Evolutionary conservation across 2,113 vertebrate species (phyloP), one percentile per base, ranked within the genome.

Genomic region (Manacus vitellinus): DNA sequence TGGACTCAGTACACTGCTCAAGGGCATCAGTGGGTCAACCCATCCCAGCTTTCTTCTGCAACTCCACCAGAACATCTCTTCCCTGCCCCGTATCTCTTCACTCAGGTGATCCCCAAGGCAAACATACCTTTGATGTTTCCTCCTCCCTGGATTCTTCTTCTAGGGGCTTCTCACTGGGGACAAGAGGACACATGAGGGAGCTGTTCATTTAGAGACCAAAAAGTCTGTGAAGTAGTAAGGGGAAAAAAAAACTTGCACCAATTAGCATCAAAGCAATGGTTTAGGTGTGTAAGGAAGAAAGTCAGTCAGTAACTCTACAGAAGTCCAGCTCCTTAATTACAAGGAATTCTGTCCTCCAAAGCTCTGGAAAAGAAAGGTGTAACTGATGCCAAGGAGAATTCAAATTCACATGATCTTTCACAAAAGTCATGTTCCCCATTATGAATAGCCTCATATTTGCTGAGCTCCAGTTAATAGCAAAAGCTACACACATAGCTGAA

Each of bases 11-110:
- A 46, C 28, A 56, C 8, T 0, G 0, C 59, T 47, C 31, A 24
- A 6, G 7, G 5, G 18, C 33, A 46, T 3, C 0, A 44, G 16
- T 2, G 18, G 14, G 14, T n/a, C 41, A 73, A 27, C 3, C 8
- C 39, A 54, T 7, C 33, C 25, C 21, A 75, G 33, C 4, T 67
- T 41, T 23, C 62, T 61, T 44, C 44, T 73, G 21, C 52, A 59
- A 1, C 6, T 49, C 46, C 52, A 33, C 13, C 43, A 81, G 9
- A 35, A 17, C 1, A 1, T 8, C 28, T 55, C 37, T 43, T 51
- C 24, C 27, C 25, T 30, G 31, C 6, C 16, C 25, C 21, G 3
- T 5, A 2, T 28, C 21, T 65, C n/a, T 27, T 56, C 46, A 23
- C 22, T 37, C 28, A 47, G 7, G 6, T 5, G 10, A 14, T 9